phyloP scores from a whole-genome alignment of 2,113 vertebrate species.

The Pardalotus punctatus region DNA sequence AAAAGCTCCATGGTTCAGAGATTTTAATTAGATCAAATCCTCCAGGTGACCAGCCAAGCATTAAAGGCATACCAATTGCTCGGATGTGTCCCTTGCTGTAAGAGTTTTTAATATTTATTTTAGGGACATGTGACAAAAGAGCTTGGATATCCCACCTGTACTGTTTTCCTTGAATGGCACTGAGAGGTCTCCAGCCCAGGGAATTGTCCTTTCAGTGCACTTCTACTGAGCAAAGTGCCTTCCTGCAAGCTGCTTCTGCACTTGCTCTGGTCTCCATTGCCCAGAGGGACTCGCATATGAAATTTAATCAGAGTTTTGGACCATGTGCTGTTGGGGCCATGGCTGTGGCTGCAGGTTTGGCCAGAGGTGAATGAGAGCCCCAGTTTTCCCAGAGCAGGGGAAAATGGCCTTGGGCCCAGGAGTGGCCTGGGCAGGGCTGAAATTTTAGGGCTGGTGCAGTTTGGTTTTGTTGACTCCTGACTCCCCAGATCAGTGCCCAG shows the following conservation, averaged over 20 bases:
- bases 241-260: not conserved
- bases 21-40: conserved; percentile 49
- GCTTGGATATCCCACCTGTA: not conserved
- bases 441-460: not conserved
- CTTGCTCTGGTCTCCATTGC: not conserved
- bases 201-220: not conserved
- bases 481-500: not conserved
- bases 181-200: not conserved
- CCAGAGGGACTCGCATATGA: not conserved
- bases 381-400: not conserved
- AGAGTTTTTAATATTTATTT: conserved; percentile 31
- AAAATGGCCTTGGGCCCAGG: not conserved
- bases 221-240: not conserved
- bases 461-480: not conserved
- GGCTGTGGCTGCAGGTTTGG: not conserved
- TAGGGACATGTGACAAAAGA: not conserved
- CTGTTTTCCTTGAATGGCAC: not conserved
- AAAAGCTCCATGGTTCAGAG: conserved; percentile 23
- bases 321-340: not conserved
- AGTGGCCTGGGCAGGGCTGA: not conserved
- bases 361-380: not conserved
- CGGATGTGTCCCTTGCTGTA: not conserved
- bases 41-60: conserved; percentile 18
- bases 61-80: not conserved
- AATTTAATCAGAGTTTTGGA: not conserved